Base-by-base conservation (phyloP, 1,140 invertebrate species). In the Drosophila dunni region DNA sequence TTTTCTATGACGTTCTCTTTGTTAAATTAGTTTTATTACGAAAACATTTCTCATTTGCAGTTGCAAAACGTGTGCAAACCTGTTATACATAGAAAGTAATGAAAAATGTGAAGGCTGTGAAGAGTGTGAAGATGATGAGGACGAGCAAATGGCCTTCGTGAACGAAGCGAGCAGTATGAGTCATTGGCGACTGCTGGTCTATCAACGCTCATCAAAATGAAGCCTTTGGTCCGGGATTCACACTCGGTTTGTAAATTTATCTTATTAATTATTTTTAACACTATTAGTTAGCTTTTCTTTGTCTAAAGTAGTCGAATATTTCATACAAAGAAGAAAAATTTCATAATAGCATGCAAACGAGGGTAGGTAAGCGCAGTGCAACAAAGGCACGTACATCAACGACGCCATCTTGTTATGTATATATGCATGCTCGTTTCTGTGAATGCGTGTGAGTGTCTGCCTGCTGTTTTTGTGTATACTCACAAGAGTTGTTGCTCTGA, bases 21-120 rank as follows among this genome's bases (percentile, higher is more conserved):
- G 81, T 90, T 90, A 90, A 90, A 89, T 78, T 89, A 89, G 84
- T 82, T 83, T 86, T 91, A 91, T 91, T 85, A 91, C 79, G 90
- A 84, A 79, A 42, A 84, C 65, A 91, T 91, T 91, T 91, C 88
- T 91, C 89, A 91, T 91, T 91, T 91, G 88, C 90, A 91, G 90
- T 91, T 78, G 81, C 76, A 89, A 73, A 90, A 79, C 80, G 69
- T 77, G 68, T 76, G 60, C 80, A 83, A 83, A 74, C 64, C 79
- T 74, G 68, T 83, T 79, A 70, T 60, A 56, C 71, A 63, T 80
- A 89, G 80, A 89, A 73, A 75, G 75, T 89, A 89, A 88, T 54
- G 71, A 84, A 78, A 84, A 50, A 67, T 50, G 57, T 72, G 69
- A 74, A 74, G 73, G 80, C 79, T 77, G 78, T 81, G 69, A 79